Evolutionary conservation across 2,888 invertebrate genomes (phyloP).

Genomic region (Noctuana brunneofusca): DNA sequence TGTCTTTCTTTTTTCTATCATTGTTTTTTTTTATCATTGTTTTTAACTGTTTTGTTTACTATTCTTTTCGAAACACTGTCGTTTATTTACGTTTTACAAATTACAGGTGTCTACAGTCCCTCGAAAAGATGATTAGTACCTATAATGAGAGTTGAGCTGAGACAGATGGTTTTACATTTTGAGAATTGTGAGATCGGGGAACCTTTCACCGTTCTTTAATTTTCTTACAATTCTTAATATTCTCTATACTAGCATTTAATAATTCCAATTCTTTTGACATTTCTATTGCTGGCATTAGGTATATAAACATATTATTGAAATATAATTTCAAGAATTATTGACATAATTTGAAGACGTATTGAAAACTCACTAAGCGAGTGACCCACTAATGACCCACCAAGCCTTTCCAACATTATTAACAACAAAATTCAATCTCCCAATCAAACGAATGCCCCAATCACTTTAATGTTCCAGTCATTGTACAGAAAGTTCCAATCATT

Average conservation of each 20-base stretch:
- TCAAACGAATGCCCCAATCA: slow-evolving; percentile 1
- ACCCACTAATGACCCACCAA: slow-evolving; percentile 6
- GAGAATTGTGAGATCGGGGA: too few relatives aligned
- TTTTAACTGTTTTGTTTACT: too few relatives aligned
- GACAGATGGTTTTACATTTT: too few relatives aligned
- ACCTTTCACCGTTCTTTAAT: too few relatives aligned
- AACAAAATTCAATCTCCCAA: slow-evolving; percentile 4
- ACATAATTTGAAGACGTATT: too few relatives aligned
- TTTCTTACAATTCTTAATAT: too few relatives aligned
- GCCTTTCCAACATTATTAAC: not conserved
- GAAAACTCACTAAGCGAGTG: not conserved
- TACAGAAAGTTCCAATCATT: slow-evolving; percentile 21
- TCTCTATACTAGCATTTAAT: too few relatives aligned
- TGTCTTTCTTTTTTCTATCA: not conserved
- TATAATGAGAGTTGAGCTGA: not conserved
- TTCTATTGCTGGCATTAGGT: too few relatives aligned
- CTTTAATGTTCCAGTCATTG: slow-evolving; percentile 9
- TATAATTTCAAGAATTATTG: too few relatives aligned
- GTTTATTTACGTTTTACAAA: not conserved
- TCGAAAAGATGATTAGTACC: not conserved
- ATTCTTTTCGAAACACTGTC: not conserved
- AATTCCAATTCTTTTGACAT: too few relatives aligned
- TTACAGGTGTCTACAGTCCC: not conserved
- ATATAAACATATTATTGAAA: too few relatives aligned
- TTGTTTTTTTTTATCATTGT: not conserved